Conservation (phyloP, 2,797 vertebrate species). For the Poeciliopsis gracilis region DNA sequence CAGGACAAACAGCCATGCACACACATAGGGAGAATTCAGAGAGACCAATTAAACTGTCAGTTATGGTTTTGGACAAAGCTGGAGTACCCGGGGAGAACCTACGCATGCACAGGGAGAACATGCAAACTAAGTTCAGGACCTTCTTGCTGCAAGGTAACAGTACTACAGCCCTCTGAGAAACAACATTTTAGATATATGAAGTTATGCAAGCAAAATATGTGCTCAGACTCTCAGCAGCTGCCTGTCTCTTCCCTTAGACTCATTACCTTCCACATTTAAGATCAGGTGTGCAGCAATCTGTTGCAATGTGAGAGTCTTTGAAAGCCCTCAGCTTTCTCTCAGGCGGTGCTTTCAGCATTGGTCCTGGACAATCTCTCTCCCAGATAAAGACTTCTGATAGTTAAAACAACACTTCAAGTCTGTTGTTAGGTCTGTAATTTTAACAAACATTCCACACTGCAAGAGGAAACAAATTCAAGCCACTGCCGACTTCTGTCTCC, state of each 20-base stretch:
- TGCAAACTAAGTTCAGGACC: too few species aligned
- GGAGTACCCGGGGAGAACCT: too few species aligned
- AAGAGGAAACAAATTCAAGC: neutral
- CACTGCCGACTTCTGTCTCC: neutral
- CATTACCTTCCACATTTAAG: neutral
- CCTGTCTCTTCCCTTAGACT: slow-evolving; percentile 1
- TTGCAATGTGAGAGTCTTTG: slow-evolving; percentile 10
- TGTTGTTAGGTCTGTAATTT: slow-evolving; percentile 25
- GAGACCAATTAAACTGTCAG: too few species aligned
- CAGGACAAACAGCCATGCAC: too few species aligned
- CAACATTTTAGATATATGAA: slow-evolving; percentile 20
- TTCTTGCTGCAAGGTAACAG: too few species aligned
- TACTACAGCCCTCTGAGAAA: neutral
- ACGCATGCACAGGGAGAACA: too few species aligned
- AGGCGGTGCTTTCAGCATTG: neutral
- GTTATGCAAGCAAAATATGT: neutral
- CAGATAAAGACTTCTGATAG: slow-evolving; percentile 5
- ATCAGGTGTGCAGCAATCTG: neutral
- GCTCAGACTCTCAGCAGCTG: neutral
- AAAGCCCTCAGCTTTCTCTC: slow-evolving; percentile 2
- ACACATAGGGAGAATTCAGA: too few species aligned
- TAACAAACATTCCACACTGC: slow-evolving; percentile 29
- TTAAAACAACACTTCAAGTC: slow-evolving; percentile 14
- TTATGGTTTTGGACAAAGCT: too few species aligned
- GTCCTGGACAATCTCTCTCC: slow-evolving; percentile 9